Percentiles rank a stretch among this genome's conserved stretches.
phyloP scores from a whole-genome alignment of 2,797 vertebrate species.

The Syngnathus acus region DNA sequence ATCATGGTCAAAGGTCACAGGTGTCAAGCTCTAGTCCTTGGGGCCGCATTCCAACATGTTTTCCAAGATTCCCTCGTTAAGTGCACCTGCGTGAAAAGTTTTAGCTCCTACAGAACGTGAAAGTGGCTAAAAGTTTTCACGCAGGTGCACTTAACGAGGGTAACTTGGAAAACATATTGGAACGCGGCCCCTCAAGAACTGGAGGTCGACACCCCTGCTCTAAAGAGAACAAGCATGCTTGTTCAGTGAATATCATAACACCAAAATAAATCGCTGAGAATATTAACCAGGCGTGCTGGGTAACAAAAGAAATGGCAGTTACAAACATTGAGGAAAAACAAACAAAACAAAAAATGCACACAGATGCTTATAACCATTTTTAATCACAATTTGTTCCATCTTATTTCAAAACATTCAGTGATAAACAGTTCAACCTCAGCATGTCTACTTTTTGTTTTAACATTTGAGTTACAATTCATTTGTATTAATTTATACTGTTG shows the following conservation, averaged over 20 bases:
- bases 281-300: neutral
- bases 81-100: too few relatives aligned
- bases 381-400: neutral
- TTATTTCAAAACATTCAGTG: neutral
- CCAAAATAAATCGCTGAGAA: neutral
- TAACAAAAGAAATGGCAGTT: neutral
- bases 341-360: neutral
- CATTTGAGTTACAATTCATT: conserved; percentile 28
- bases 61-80: too few relatives aligned
- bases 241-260: neutral
- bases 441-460: conserved; percentile 4
- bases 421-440: neutral
- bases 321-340: neutral
- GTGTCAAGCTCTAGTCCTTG: too few relatives aligned
- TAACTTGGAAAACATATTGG: too few relatives aligned
- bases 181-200: too few relatives aligned
- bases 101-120: too few relatives aligned
- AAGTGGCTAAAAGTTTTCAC: too few relatives aligned
- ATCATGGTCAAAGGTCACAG: too few relatives aligned
- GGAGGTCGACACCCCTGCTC: too few relatives aligned
- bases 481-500: conserved; percentile 46
- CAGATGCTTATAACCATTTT: neutral
- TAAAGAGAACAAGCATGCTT: neutral
- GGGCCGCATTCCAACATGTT: too few relatives aligned
- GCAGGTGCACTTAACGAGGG: too few relatives aligned